These are phyloP conservation scores for Ceratina japonica DNA, from an alignment of 1,140 invertebrate species.

Conservation along the genomic window DNA sequence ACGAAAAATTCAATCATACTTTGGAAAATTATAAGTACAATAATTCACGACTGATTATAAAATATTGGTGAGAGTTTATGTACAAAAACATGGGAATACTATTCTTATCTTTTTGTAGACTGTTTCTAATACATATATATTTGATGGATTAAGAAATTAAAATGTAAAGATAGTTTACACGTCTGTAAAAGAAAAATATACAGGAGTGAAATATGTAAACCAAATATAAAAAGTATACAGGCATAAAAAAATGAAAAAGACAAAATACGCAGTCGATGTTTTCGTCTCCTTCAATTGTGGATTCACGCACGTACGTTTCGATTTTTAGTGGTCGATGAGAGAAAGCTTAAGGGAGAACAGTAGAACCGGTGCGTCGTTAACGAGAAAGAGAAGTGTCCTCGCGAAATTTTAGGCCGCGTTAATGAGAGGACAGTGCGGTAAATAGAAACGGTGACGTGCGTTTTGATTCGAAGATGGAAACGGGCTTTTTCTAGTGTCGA, in stretches of 20 bases:
- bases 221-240: too few relatives aligned
- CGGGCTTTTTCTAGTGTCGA: background rate
- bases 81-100: too few relatives aligned
- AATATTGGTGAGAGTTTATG: too few relatives aligned
- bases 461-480: background rate
- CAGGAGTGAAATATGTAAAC: too few relatives aligned
- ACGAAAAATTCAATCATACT: too few relatives aligned
- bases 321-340: conserved; percentile 32
- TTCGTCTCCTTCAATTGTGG: background rate
- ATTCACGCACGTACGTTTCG: conserved; percentile 34
- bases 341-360: conserved; percentile 19
- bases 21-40: too few relatives aligned
- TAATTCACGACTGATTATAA: too few relatives aligned
- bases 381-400: conserved; percentile 41
- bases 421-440: conserved; percentile 41
- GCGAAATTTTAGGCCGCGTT: conserved; percentile 43
- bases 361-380: conserved; percentile 31
- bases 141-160: too few relatives aligned
- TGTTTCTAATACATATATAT: too few relatives aligned
- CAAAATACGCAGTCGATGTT: background rate
- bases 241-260: background rate
- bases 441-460: conserved; percentile 22
- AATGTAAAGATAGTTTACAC: too few relatives aligned
- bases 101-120: too few relatives aligned
- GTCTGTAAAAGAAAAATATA: too few relatives aligned